phyloP scores from a whole-genome alignment of 1,140 invertebrate species.

The Cherax destructor region DNA sequence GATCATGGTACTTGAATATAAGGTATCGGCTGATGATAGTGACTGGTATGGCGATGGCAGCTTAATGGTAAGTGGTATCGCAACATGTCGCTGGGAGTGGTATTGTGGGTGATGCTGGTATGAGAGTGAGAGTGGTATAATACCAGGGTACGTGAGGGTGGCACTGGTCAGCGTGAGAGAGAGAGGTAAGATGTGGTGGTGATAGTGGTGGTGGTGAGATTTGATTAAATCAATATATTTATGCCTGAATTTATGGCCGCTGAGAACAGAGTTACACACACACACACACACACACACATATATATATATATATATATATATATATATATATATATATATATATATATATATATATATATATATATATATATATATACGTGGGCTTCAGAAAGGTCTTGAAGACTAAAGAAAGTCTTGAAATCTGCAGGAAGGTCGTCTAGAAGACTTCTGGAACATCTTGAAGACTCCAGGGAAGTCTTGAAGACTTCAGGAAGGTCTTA shows the following conservation, averaged over 20 bases:
- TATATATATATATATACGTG: not conserved
- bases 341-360: conserved; percentile 12
- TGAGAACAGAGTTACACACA: no score
- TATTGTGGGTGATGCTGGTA: not conserved
- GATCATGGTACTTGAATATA: no score
- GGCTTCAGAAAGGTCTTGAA: not conserved
- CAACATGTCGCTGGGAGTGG: not conserved
- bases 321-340: conserved; percentile 12
- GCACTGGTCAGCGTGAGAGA: not conserved
- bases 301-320: not conserved
- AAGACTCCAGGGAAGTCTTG: no score
- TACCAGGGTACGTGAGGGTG: not conserved
- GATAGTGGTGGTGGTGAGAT: not conserved
- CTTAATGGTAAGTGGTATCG: not conserved
- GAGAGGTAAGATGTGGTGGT: no score
- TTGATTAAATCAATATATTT: no score
- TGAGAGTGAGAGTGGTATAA: not conserved
- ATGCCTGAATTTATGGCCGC: no score
- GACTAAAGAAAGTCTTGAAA: not conserved
- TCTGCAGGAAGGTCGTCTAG: no score
- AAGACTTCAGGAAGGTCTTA: no score
- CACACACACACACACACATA: no score
- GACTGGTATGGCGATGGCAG: no score
- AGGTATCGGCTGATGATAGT: no score
- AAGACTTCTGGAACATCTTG: no score